Evolutionary conservation across 2,888 invertebrate species (phyloP), one percentile per base, ranked within the genome.

Genomic region (Allacma fusca): DNA sequence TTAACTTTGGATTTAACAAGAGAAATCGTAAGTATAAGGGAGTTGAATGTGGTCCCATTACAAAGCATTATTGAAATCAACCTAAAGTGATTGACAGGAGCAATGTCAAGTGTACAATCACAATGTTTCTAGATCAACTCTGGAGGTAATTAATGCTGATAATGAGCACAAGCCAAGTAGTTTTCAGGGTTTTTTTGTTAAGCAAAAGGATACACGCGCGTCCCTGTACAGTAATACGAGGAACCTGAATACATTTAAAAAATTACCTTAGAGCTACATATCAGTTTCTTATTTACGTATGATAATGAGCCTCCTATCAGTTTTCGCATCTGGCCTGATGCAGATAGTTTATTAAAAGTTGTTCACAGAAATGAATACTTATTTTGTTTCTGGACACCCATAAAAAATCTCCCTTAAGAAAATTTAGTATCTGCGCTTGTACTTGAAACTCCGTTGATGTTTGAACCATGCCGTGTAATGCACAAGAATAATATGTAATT

Each of bases 131-230:
- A 16, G 16, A 50, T 2, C 50, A 50, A 50, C 50, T 50, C 50
- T 50, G 50, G 50, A 50, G 50, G 50, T 50, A 50, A 50, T 50
- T 50, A 50, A 50, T 50, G 50, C 50, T 50, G 50, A 50, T 50
- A 50, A 50, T 50, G 50, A 50, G 50, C 50, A 50, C 50, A 50
- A 50, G 50, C 50, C 50, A 19, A 9, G n/a, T 50, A 50, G n/a
- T n/a, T n/a, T 50, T 50, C 7, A 50, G 16, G 4, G 4, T n/a
- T 50, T 50, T 34, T 34, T 9, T 34, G 34, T 34, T 4, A 34
- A 34, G 9, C 9, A 34, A 4, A 34, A 7, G 9, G 34, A 7
- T 9, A 34, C 9, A 34, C 34, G 9, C 34, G 34, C 9, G 34
- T 9, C 9, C 9, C 34, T 34, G 34, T 34, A 34, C 4, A 7